Conservation (phyloP, 2,888 invertebrate genomes). For the Galerucella pusilla region DNA sequence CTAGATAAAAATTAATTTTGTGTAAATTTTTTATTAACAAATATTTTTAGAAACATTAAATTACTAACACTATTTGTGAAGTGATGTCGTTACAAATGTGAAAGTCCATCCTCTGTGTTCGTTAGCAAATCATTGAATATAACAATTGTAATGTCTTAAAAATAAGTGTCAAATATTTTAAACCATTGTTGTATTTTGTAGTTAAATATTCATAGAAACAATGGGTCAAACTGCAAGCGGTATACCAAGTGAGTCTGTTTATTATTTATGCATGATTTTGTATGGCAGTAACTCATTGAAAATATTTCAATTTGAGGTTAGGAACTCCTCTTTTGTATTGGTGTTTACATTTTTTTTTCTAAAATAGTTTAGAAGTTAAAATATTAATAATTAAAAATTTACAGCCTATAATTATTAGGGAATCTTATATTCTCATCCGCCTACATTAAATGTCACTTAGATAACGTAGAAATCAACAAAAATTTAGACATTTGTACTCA, state of each 20-base stretch:
- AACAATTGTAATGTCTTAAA: slow-evolving; percentile 18
- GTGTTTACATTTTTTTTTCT: neutral
- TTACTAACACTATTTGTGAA: slow-evolving; percentile 1
- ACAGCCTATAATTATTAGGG: neutral
- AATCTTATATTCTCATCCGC: neutral
- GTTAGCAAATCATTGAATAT: slow-evolving; percentile 7
- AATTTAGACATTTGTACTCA: neutral
- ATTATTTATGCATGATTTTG: slow-evolving; percentile 20
- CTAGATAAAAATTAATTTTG: neutral
- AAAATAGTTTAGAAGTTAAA: neutral
- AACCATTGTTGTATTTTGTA: slow-evolving; percentile 12
- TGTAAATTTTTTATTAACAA: neutral
- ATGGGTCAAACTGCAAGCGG: slow-evolving; percentile 56
- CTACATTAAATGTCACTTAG: neutral
- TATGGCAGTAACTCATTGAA: neutral
- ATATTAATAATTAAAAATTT: no score
- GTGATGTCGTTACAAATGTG: slow-evolving; percentile 8
- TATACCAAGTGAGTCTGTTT: slow-evolving; percentile 52
- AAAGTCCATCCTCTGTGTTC: slow-evolving; percentile 4
- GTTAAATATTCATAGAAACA: slow-evolving; percentile 22
- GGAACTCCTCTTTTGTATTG: neutral
- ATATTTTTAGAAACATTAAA: neutral
- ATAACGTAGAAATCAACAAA: neutral
- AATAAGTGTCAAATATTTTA: slow-evolving; percentile 18
- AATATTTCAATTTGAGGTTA: slow-evolving; percentile 7